Conservation (phyloP, 2,888 invertebrate species). For the Lasiommata megera region DNA sequence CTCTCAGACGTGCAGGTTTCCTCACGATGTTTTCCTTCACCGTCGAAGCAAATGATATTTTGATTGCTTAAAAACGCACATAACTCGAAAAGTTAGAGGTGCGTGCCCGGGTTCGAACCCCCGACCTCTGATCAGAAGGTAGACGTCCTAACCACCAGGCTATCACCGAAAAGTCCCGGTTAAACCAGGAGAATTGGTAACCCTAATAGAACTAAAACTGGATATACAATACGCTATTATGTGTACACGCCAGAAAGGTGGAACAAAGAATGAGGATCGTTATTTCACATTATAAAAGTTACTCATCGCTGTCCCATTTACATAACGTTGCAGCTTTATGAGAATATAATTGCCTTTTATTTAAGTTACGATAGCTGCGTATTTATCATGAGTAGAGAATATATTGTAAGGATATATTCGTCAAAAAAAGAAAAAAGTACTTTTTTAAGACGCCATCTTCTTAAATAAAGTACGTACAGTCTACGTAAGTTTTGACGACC, state of each 20-base stretch:
- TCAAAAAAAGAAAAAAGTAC: too few species aligned
- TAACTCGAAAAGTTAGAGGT: too few species aligned
- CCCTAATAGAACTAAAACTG: constrained; percentile 45
- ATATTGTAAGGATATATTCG: not conserved
- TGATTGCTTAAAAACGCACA: too few species aligned
- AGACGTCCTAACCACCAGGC: too few species aligned
- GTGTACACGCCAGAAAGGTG: constrained; percentile 45
- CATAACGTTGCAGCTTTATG: constrained; percentile 24
- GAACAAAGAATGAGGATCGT: constrained; percentile 46
- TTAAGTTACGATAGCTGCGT: not conserved
- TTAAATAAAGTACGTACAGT: too few species aligned
- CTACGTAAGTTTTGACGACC: too few species aligned
- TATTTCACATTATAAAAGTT: constrained; percentile 38
- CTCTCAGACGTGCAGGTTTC: too few species aligned
- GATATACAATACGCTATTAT: constrained; percentile 40
- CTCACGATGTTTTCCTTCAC: too few species aligned
- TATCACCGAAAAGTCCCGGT: not conserved
- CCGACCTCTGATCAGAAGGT: too few species aligned
- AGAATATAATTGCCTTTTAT: constrained; percentile 26
- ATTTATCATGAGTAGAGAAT: not conserved
- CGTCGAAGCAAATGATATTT: too few species aligned
- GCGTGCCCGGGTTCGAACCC: too few species aligned
- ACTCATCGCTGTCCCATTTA: constrained; percentile 30
- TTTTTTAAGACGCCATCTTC: too few species aligned
- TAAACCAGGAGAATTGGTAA: constrained; percentile 25